These are phyloP conservation scores for Drosophila dives DNA, from an alignment of 2,888 invertebrate genomes.

Conservation along the genomic window DNA sequence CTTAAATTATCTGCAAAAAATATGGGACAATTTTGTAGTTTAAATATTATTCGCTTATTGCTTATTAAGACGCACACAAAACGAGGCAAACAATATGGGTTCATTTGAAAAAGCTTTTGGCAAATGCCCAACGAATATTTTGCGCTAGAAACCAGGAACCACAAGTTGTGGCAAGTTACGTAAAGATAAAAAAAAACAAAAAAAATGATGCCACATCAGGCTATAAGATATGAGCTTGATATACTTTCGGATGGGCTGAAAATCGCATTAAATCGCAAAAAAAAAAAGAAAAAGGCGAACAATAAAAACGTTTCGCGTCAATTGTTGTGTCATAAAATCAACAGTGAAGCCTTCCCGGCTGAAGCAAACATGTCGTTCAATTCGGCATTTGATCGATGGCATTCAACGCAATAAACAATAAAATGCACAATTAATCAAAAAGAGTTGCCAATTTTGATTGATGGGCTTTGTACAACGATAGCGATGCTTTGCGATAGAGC, in stretches of 20 bases:
- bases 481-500: slow-evolving; percentile 1
- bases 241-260: not conserved
- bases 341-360: slow-evolving; percentile 42
- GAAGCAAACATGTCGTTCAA: slow-evolving; percentile 4
- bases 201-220: slow-evolving; percentile 25
- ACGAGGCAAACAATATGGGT: slow-evolving; percentile 24
- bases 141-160: not conserved
- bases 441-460: slow-evolving; percentile 70
- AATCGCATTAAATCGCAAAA: not conserved
- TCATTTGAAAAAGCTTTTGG: slow-evolving; percentile 34
- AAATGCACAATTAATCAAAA: slow-evolving; percentile 78
- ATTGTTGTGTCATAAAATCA: slow-evolving; percentile 80
- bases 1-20: not conserved
- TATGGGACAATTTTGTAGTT: not conserved
- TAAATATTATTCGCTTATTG: slow-evolving; percentile 23
- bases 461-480: slow-evolving; percentile 58
- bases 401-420: slow-evolving; percentile 70
- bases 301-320: slow-evolving; percentile 71
- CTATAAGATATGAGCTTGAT: slow-evolving; percentile 36
- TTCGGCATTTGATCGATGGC: slow-evolving; percentile 66
- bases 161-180: slow-evolving; percentile 28
- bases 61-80: slow-evolving; percentile 30
- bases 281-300: not conserved
- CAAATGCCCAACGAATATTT: slow-evolving; percentile 19
- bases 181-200: slow-evolving; percentile 49